These are phyloP conservation scores for Apodemus sylvaticus DNA, from an alignment of 2,113 vertebrate species.

Conservation along the genomic window DNA sequence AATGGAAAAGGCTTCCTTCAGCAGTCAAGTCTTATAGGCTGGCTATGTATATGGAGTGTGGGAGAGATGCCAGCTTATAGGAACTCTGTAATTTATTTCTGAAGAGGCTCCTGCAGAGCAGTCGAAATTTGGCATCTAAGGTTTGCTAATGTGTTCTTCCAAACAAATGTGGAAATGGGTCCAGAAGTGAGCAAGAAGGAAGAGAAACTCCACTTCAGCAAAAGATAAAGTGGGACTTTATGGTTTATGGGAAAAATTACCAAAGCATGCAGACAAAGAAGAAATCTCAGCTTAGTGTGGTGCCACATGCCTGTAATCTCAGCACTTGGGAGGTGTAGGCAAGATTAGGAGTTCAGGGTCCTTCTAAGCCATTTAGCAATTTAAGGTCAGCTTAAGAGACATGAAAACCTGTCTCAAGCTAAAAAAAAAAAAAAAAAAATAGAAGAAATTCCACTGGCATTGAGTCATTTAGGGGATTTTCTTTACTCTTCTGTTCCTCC, in stretches of 20 bases:
- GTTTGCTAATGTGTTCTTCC: neutral
- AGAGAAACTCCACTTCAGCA: neutral
- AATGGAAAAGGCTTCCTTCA: neutral
- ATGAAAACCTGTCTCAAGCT: too few species aligned
- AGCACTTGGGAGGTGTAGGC: neutral
- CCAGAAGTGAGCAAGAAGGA: neutral
- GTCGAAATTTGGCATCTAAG: neutral
- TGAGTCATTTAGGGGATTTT: neutral
- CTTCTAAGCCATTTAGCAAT: neutral
- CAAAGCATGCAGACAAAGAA: neutral
- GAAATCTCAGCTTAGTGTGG: neutral
- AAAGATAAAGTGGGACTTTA: neutral
- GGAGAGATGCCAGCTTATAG: neutral
- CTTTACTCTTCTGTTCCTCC: neutral
- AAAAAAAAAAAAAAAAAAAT: neutral
- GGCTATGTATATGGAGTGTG: neutral
- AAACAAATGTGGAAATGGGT: neutral
- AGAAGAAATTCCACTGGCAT: neutral
- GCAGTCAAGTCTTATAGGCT: neutral
- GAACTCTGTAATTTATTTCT: neutral
- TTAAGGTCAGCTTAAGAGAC: neutral
- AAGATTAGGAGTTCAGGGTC: neutral
- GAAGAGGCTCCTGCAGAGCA: neutral
- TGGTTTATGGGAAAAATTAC: neutral
- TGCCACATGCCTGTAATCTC: neutral